These are phyloP conservation scores for Eulemur rufifrons DNA, from an alignment of 2,113 vertebrate genomes.

Conservation along the genomic window DNA sequence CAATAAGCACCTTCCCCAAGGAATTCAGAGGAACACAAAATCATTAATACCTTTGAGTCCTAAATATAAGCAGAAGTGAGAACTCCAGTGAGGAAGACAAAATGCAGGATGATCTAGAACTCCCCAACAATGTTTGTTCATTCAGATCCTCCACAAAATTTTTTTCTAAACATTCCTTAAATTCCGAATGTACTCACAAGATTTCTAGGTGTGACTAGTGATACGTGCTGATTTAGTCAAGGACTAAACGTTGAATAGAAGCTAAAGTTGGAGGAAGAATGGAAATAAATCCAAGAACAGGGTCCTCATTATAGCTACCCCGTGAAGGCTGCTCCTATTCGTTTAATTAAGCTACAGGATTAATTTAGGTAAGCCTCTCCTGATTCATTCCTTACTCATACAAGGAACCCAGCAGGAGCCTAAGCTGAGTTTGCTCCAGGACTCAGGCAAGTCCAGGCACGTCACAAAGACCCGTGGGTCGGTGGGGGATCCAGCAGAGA, in stretches of 20 bases:
- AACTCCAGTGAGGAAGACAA: background rate
- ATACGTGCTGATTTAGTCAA: background rate
- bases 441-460: background rate
- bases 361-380: background rate
- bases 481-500: background rate
- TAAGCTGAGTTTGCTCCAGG: background rate
- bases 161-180: background rate
- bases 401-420: background rate
- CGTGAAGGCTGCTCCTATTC: background rate
- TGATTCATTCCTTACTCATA: background rate
- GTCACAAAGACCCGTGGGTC: background rate
- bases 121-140: background rate
- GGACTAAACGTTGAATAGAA: background rate
- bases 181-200: background rate
- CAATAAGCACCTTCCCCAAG: background rate
- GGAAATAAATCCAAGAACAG: background rate
- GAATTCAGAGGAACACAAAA: background rate
- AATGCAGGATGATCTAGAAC: background rate
- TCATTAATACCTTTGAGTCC: background rate
- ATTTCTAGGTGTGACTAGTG: background rate
- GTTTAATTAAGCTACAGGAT: constrained; percentile 42
- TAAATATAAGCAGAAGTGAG: background rate
- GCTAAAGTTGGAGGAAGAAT: background rate
- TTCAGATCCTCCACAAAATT: background rate
- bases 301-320: background rate